A percentile compares a stretch with the other conserved stretches of the same genome.
phyloP scores from a whole-genome alignment of 2,113 vertebrate species.

The Pelmatolapia mariae region DNA sequence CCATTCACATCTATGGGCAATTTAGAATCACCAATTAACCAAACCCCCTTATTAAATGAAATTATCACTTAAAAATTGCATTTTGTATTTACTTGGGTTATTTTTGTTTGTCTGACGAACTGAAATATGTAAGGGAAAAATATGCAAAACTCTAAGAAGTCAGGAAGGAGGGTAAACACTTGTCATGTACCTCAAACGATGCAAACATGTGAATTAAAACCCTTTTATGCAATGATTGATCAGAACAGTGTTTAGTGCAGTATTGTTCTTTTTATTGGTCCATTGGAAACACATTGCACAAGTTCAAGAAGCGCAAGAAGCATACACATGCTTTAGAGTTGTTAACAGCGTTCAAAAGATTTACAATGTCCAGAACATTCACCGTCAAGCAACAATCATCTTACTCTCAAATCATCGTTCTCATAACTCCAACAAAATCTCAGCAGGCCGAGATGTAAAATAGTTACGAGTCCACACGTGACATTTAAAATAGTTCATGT shows the following conservation, averaged over 20 bases:
- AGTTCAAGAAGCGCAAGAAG: neutral
- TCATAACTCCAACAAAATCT: neutral
- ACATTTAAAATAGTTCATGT: neutral
- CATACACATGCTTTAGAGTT: neutral
- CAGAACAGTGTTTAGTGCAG: neutral
- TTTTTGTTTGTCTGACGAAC: neutral
- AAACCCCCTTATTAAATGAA: neutral
- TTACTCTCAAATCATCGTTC: neutral
- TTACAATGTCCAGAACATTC: neutral
- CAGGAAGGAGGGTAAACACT: neutral
- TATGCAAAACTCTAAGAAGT: neutral
- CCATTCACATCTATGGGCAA: neutral
- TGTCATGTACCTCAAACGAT: neutral
- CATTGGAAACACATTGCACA: neutral
- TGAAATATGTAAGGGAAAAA: neutral
- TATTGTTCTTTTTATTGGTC: conserved; percentile 21
- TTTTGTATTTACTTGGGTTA: neutral
- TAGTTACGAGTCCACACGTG: neutral
- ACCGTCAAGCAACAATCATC: neutral
- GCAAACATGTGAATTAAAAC: neutral
- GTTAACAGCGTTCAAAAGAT: neutral
- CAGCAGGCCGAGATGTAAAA: neutral
- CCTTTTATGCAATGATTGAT: neutral
- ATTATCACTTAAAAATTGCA: neutral
- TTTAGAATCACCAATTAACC: too few relatives aligned